These are phyloP conservation scores for Lepilemur ruficaudatus DNA, from an alignment of 2,797 vertebrate species.

Conservation along the genomic window DNA sequence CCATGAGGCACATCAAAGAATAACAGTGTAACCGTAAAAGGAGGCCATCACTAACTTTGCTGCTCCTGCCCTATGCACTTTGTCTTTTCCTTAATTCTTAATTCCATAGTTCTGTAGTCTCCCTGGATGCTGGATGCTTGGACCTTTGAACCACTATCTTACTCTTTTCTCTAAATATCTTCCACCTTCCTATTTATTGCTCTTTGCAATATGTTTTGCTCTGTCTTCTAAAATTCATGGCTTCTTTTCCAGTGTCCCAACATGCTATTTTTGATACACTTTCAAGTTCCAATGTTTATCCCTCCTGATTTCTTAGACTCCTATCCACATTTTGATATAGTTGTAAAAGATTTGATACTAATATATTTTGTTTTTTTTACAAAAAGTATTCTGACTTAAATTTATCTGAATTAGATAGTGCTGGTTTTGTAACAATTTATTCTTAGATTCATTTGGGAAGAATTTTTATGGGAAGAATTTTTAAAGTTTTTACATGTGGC, in stretches of 20 bases:
- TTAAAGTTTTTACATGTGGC: neutral
- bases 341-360: neutral
- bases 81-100: neutral
- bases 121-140: neutral
- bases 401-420: neutral
- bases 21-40: neutral
- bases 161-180: neutral
- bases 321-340: neutral
- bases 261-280: neutral
- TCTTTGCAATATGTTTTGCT: neutral
- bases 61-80: neutral
- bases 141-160: neutral
- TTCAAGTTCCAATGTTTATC: neutral
- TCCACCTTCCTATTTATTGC: neutral
- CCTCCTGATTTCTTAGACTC: neutral
- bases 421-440: neutral
- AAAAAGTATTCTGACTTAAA: neutral
- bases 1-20: neutral
- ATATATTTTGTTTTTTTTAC: neutral
- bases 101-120: neutral
- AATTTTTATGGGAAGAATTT: neutral
- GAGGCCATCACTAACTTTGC: fast-evolving
- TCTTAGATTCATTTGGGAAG: neutral
- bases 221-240: neutral
- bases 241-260: too few relatives aligned